Conservation (phyloP, 1,140 invertebrate species). For the Lutraria rhynchaena region DNA sequence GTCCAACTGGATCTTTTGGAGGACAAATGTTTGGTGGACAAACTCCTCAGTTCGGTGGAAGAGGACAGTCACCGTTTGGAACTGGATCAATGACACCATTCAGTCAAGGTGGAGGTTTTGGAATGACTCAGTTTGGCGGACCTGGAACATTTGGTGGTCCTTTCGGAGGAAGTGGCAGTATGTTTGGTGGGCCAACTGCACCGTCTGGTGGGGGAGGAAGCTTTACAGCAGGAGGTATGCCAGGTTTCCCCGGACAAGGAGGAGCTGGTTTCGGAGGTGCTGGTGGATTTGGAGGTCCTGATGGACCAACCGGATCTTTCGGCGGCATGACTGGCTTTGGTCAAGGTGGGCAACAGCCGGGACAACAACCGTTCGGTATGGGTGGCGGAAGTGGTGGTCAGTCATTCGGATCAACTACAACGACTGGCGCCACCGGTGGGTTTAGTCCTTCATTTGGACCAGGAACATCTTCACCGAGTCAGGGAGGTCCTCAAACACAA, state of each 20-base stretch:
- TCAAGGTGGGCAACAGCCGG: background rate
- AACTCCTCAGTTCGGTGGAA: background rate
- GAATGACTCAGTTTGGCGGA: background rate
- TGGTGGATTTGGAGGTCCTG: background rate
- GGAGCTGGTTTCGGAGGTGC: background rate
- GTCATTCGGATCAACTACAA: no score
- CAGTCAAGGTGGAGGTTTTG: background rate
- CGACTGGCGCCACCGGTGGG: background rate
- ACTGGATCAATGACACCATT: background rate
- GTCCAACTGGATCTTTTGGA: no score
- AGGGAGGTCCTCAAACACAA: background rate
- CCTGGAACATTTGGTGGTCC: background rate
- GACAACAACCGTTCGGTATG: background rate
- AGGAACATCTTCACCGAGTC: background rate
- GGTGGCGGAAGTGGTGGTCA: no score
- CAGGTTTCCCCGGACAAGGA: background rate
- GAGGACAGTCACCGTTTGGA: background rate
- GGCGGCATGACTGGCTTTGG: no score
- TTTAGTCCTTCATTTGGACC: constrained; percentile 3
- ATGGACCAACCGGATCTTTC: background rate
- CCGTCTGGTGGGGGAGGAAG: background rate
- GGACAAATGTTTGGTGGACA: background rate
- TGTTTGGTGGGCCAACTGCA: no score
- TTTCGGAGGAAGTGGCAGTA: constrained; percentile 2
- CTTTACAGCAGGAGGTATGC: background rate